Conservation (phyloP, 2,888 invertebrate genomes). For the Pantelozetes paolii region DNA sequence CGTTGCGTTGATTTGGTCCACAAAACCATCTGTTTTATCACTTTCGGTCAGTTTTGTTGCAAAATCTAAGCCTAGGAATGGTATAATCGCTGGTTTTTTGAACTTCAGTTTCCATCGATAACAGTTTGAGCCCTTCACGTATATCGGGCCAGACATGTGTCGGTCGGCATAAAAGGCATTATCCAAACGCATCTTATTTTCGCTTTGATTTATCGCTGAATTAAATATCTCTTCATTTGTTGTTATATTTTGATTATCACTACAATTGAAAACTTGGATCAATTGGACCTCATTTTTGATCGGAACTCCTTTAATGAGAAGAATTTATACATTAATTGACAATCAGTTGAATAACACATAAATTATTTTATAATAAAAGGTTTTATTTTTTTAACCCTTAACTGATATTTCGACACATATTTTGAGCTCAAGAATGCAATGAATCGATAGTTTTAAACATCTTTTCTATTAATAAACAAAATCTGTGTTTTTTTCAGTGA, state of each 20-base stretch:
- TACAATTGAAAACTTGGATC: slow-evolving; percentile 13
- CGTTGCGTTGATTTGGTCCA: neutral
- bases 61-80: slow-evolving; percentile 10
- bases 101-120: slow-evolving; percentile 20
- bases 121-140: neutral
- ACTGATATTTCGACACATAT: too few species aligned
- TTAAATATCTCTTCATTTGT: slow-evolving; percentile 16
- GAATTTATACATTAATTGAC: too few species aligned
- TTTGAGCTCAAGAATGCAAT: too few species aligned
- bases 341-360: too few species aligned
- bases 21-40: neutral
- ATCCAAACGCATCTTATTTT: neutral
- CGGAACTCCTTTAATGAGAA: slow-evolving; percentile 9
- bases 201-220: neutral
- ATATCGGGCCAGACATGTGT: neutral
- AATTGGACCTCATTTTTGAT: neutral
- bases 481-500: too few species aligned
- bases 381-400: too few species aligned
- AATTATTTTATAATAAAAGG: too few species aligned
- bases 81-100: neutral
- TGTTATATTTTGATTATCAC: neutral
- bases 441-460: too few species aligned
- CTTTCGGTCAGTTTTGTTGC: neutral
- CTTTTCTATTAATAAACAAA: too few species aligned
- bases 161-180: slow-evolving; percentile 23